A percentile compares a stretch with the other conserved stretches of the same genome.
Conservation (phyloP, 2,888 invertebrate genomes). For the Rhopalosiphum nymphaeae region DNA sequence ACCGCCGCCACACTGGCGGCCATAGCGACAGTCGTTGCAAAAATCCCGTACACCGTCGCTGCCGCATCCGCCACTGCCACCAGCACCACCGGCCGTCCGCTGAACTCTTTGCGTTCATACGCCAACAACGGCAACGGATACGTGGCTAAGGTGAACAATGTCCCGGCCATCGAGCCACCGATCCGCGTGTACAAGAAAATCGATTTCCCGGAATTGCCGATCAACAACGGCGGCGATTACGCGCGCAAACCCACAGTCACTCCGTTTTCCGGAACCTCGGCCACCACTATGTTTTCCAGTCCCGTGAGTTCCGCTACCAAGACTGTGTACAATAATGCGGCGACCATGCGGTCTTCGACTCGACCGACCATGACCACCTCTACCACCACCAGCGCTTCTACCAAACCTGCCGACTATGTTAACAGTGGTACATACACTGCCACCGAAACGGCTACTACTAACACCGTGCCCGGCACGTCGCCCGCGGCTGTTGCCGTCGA, state of each 20-base stretch:
- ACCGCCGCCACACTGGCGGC: background rate
- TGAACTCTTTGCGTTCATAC: background rate
- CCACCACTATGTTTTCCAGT: background rate
- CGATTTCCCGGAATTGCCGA: slow-evolving; percentile 43
- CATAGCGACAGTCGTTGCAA: background rate
- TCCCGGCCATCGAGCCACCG: background rate
- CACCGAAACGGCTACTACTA: background rate
- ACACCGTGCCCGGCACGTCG: background rate
- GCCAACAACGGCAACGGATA: background rate
- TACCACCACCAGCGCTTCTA: background rate
- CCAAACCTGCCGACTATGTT: background rate
- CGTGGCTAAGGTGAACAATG: background rate
- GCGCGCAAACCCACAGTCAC: background rate
- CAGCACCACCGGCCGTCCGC: background rate
- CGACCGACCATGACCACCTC: background rate
- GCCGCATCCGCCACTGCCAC: background rate
- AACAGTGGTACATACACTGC: background rate
- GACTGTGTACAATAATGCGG: background rate
- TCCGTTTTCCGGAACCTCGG: background rate
- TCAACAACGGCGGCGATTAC: background rate
- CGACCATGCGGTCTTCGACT: background rate
- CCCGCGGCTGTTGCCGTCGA: background rate
- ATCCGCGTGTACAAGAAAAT: slow-evolving; percentile 65
- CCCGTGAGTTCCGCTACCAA: background rate
- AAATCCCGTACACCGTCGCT: background rate